Percentiles rank a stretch among this genome's conserved stretches.
These are phyloP conservation scores for Neomorphus geoffroyi DNA, from an alignment of 2,797 vertebrate species.

Conservation along the genomic window DNA sequence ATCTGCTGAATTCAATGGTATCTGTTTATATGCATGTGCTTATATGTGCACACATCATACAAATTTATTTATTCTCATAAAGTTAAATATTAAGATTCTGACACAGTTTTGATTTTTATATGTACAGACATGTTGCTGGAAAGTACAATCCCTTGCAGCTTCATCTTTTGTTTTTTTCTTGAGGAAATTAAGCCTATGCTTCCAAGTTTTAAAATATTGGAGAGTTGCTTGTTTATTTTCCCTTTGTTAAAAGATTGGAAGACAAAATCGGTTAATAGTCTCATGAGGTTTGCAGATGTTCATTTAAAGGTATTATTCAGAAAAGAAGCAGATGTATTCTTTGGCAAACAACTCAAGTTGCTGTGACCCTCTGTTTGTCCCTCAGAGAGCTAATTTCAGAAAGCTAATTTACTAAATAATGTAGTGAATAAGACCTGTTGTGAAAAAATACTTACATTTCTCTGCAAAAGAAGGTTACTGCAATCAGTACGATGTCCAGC, in stretches of 20 bases:
- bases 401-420: constrained; percentile 25
- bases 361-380: constrained; percentile 43
- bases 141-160: neutral
- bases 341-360: neutral
- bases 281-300: constrained; percentile 48
- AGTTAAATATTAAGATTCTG: neutral
- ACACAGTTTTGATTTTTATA: neutral
- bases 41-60: fast-evolving
- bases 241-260: neutral
- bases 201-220: neutral
- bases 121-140: neutral
- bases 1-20: neutral
- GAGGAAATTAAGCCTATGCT: neutral
- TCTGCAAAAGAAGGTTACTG: neutral
- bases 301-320: constrained; percentile 25
- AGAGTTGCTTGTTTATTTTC: neutral
- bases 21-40: neutral
- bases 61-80: neutral
- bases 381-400: constrained; percentile 47
- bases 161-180: neutral
- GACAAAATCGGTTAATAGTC: neutral
- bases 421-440: constrained; percentile 1
- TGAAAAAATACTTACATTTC: neutral
- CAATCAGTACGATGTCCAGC: neutral
- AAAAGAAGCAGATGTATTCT: constrained; percentile 43